Evolutionary conservation across 1,140 invertebrate genomes (phyloP).

Genomic region (Calephelis nemesis): DNA sequence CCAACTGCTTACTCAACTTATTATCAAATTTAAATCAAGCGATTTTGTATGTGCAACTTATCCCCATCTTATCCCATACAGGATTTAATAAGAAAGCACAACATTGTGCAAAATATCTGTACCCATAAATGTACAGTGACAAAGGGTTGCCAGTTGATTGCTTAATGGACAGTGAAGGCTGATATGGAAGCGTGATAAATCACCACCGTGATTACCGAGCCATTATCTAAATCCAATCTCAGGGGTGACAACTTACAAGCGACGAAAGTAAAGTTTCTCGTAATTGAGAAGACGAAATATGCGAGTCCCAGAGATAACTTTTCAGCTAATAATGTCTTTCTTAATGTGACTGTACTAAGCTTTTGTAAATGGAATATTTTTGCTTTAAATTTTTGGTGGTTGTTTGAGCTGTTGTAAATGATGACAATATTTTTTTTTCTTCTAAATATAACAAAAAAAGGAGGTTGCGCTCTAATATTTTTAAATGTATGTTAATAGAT

Average conservation of each 20-base stretch:
- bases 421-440: too few relatives aligned
- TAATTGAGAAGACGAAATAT: conserved; percentile 44
- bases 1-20: too few relatives aligned
- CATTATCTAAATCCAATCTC: conserved; percentile 77
- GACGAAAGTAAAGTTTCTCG: conserved; percentile 47
- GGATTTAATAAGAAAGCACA: too few relatives aligned
- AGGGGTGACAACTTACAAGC: conserved; percentile 47
- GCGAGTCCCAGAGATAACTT: conserved; percentile 9
- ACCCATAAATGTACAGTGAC: conserved; percentile 25
- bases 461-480: too few relatives aligned
- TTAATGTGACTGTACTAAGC: neutral
- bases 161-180: conserved; percentile 76
- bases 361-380: too few relatives aligned
- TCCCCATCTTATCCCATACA: too few relatives aligned
- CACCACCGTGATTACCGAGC: conserved; percentile 69
- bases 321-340: conserved; percentile 1
- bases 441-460: too few relatives aligned
- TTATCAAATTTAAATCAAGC: too few relatives aligned
- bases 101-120: conserved; percentile 10
- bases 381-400: too few relatives aligned
- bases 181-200: conserved; percentile 72
- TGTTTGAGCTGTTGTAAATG: too few relatives aligned
- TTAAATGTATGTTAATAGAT: too few relatives aligned
- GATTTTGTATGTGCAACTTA: too few relatives aligned
- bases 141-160: conserved; percentile 71